A percentile compares a stretch with the other conserved stretches of the same genome.
Evolutionary conservation across 2,888 invertebrate species (phyloP).

Genomic region (Itoplectis maculator): DNA sequence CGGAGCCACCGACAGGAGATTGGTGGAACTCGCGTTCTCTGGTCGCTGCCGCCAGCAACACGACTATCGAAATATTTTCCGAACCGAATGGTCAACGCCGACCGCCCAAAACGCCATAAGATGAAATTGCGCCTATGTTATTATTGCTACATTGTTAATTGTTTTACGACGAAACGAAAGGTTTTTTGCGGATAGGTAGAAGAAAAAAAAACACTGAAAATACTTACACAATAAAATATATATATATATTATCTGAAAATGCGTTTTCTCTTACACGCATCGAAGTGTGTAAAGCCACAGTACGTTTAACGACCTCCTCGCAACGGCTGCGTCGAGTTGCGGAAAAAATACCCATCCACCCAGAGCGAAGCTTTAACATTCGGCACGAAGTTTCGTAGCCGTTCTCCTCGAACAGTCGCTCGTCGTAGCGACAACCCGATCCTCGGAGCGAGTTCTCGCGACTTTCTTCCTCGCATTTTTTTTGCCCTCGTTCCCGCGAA

Average conservation of each 20-base stretch:
- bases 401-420: not conserved
- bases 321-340: constrained; percentile 47
- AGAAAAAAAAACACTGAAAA: constrained; percentile 29
- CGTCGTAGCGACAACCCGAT: not conserved
- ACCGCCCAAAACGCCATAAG: not conserved
- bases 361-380: constrained; percentile 56
- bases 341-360: constrained; percentile 52
- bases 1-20: constrained; percentile 87
- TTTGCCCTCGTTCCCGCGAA: constrained; percentile 16
- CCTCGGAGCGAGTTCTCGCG: not conserved
- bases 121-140: constrained; percentile 11
- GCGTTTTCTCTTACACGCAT: constrained; percentile 34
- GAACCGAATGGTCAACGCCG: constrained; percentile 56
- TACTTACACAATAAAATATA: constrained; percentile 41
- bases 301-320: constrained; percentile 38
- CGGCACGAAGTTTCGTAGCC: constrained; percentile 16
- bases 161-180: not conserved
- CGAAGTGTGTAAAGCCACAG: constrained; percentile 38
- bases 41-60: constrained; percentile 79
- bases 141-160: constrained; percentile 2
- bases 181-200: not conserved
- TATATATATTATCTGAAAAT: constrained; percentile 55
- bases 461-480: constrained; percentile 5
- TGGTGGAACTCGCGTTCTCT: constrained; percentile 87
- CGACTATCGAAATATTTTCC: constrained; percentile 80